Conservation (phyloP, 2,113 vertebrate genomes). For the Rhombomys opimus region DNA sequence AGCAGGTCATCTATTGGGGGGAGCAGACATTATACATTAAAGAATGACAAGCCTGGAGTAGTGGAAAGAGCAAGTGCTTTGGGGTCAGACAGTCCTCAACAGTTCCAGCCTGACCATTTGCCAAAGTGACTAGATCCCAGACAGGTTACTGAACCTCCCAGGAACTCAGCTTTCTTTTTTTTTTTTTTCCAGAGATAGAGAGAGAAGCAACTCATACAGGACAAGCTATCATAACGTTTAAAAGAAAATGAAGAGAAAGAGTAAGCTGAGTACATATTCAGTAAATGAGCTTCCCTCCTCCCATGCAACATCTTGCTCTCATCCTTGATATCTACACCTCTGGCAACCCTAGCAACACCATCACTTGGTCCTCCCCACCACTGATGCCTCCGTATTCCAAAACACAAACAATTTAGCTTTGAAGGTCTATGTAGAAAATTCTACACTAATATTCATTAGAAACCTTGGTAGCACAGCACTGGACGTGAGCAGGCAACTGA, state of each 20-base stretch:
- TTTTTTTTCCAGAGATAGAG: background rate
- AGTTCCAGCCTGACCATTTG: conserved; percentile 32
- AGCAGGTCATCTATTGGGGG: conserved; percentile 90
- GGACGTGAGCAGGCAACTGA: background rate
- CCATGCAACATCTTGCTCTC: background rate
- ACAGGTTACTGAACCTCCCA: conserved; percentile 10
- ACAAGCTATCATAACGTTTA: background rate
- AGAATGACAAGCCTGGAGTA: background rate
- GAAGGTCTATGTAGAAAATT: background rate
- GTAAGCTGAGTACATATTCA: background rate
- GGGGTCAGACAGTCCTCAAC: background rate
- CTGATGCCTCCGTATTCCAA: background rate
- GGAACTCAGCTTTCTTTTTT: background rate
- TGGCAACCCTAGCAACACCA: background rate
- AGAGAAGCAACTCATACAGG: background rate
- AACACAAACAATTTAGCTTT: background rate
- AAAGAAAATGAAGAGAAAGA: conserved; percentile 36
- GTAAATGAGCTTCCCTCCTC: background rate
- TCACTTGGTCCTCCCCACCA: background rate
- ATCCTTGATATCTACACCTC: background rate
- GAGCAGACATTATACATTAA: conserved; percentile 33
- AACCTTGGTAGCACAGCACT: background rate
- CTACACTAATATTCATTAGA: background rate
- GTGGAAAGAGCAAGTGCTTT: background rate
- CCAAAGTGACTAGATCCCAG: background rate